phyloP scores from a whole-genome alignment of 2,113 vertebrate genomes.

The Microtus ochrogaster region DNA sequence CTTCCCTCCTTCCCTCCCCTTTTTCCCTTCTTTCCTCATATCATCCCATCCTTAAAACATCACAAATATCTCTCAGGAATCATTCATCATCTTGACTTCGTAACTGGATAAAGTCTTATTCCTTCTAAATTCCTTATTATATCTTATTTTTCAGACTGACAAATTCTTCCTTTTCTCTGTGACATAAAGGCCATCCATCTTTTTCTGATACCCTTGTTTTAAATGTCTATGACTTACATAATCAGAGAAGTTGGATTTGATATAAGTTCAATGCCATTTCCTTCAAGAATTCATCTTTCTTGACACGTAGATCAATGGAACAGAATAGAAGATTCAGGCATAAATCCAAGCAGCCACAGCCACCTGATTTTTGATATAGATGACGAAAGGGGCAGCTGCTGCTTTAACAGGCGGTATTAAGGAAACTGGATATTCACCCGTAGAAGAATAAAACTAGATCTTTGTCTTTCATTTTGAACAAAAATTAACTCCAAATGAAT shows the following conservation, averaged over 20 bases:
- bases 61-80: background rate
- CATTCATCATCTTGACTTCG: background rate
- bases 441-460: background rate
- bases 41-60: background rate
- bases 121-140: background rate
- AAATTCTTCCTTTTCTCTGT: background rate
- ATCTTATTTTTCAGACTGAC: background rate
- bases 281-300: conserved; percentile 3
- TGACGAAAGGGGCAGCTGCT: background rate
- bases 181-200: background rate
- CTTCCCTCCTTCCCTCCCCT: background rate
- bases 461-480: background rate
- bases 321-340: background rate
- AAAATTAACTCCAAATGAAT: background rate
- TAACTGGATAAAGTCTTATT: background rate
- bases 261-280: background rate
- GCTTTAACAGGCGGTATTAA: background rate
- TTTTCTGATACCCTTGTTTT: background rate
- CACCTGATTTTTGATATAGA: background rate
- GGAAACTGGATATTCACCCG: background rate
- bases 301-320: background rate
- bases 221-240: background rate
- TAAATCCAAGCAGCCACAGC: background rate
- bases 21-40: fast-evolving
- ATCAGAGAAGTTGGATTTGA: background rate